Conservation (phyloP, 2,113 vertebrate species). For the Panthera tigris region DNA sequence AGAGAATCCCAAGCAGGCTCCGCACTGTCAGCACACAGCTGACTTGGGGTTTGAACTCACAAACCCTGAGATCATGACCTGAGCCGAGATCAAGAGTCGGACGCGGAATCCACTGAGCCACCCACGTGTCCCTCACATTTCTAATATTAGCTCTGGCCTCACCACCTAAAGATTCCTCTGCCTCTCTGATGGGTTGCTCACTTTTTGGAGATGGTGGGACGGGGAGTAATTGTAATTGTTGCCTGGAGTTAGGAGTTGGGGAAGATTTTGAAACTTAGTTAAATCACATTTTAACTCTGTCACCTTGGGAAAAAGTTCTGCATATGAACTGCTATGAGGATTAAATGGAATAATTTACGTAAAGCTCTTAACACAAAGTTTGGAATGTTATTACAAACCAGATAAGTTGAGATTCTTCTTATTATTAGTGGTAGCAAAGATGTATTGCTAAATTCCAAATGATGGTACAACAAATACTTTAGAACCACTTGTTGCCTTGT, state of each 20-base stretch:
- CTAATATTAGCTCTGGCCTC: neutral
- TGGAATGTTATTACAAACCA: neutral
- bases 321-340: neutral
- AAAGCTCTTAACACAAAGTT: constrained; percentile 23
- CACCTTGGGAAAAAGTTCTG: neutral
- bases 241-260: neutral
- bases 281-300: neutral
- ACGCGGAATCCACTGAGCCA: too few relatives aligned
- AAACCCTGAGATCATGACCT: too few relatives aligned
- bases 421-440: neutral
- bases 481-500: neutral
- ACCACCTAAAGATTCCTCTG: neutral
- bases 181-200: neutral
- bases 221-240: neutral
- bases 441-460: constrained; percentile 18
- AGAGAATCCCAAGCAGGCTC: too few relatives aligned
- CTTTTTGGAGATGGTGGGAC: neutral
- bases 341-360: constrained; percentile 30
- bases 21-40: too few relatives aligned
- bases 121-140: neutral
- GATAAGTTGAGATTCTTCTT: constrained; percentile 27
- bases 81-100: too few relatives aligned
- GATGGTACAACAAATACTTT: neutral
- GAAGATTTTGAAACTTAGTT: neutral
- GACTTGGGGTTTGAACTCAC: too few relatives aligned